Conservation (phyloP, 2,113 vertebrate species). For the Cochlearius cochlearius region DNA sequence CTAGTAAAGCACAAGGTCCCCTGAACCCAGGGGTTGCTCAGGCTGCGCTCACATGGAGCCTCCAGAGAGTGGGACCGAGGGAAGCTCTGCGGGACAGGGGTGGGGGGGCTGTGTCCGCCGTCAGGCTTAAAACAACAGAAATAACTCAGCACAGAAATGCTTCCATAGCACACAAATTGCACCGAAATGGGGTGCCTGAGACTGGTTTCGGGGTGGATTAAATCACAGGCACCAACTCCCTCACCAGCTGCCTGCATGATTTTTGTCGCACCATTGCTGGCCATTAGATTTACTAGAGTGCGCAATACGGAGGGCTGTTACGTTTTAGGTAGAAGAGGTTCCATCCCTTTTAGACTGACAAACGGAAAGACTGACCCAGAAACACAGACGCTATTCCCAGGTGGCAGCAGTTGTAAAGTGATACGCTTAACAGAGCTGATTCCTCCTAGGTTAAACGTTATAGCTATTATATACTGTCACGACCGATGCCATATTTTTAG, state of each 20-base stretch:
- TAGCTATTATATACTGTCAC: neutral
- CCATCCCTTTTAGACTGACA: neutral
- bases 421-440: neutral
- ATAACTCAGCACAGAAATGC: neutral
- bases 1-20: neutral
- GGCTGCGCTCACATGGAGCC: neutral
- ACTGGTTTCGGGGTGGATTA: neutral
- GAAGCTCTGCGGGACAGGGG: neutral
- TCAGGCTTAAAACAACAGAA: neutral
- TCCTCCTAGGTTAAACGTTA: neutral
- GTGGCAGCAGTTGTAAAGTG: neutral
- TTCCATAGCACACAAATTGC: neutral
- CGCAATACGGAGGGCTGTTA: neutral
- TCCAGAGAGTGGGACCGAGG: neutral
- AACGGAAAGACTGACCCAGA: conserved; percentile 12
- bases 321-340: neutral
- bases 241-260: accelerated
- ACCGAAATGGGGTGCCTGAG: neutral
- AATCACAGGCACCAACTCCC: neutral
- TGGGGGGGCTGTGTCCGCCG: neutral
- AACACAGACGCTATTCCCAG: neutral
- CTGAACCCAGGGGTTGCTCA: neutral
- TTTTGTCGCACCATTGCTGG: neutral
- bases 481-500: neutral
- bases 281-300: neutral